A percentile compares a stretch with the other conserved stretches of the same genome.
Evolutionary conservation across 2,888 invertebrate species (phyloP).

Genomic region (Hedychridium roseum): DNA sequence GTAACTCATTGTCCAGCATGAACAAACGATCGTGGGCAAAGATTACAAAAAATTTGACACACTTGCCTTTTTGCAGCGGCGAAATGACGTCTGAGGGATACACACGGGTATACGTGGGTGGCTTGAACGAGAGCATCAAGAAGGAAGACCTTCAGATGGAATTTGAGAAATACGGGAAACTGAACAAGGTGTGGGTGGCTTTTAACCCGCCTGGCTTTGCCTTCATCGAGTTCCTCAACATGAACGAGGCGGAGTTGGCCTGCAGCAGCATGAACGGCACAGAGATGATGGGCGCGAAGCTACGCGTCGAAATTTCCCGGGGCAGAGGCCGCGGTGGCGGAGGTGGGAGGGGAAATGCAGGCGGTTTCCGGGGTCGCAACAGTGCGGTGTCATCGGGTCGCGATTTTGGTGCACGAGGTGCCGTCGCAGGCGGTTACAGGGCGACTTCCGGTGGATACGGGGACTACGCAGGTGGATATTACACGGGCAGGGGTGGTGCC

Average conservation of each 20-base stretch:
- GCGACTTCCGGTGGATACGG: constrained; percentile 66
- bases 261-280: constrained; percentile 89
- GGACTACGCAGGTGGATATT: constrained; percentile 60
- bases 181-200: constrained; percentile 92
- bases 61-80: constrained; percentile 38
- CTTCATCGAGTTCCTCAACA: constrained; percentile 90
- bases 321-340: constrained; percentile 79
- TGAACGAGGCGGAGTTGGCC: constrained; percentile 88
- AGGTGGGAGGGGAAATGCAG: constrained; percentile 71
- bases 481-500: constrained; percentile 58
- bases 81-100: constrained; percentile 61
- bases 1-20: neutral
- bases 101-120: constrained; percentile 90
- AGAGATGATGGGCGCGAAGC: constrained; percentile 85
- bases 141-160: constrained; percentile 91
- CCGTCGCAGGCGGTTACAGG: constrained; percentile 63
- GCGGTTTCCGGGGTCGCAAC: constrained; percentile 69
- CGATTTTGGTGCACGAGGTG: constrained; percentile 61
- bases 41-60: neutral
- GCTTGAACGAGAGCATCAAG: constrained; percentile 86
- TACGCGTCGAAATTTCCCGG: constrained; percentile 88
- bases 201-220: constrained; percentile 95
- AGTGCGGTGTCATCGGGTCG: constrained; percentile 65
- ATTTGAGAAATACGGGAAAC: constrained; percentile 90
- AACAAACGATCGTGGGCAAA: neutral